A percentile compares a stretch with the other conserved stretches of the same genome.
phyloP scores from a whole-genome alignment of 2,888 invertebrate species.

The Netelia inedita region DNA sequence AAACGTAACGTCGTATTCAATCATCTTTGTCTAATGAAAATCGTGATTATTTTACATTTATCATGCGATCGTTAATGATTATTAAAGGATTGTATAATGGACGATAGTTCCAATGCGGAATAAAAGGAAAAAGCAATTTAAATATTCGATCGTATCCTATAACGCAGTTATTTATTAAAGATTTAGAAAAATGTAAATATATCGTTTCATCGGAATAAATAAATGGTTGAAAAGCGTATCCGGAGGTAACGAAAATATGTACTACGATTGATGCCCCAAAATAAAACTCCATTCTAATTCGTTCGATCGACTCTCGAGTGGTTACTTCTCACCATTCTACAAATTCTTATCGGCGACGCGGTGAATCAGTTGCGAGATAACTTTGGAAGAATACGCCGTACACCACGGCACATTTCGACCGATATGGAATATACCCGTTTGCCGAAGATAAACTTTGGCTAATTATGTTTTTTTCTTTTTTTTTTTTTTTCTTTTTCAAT shows the following conservation, averaged over 20 bases:
- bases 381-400: slow-evolving; percentile 35
- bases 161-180: slow-evolving; percentile 53
- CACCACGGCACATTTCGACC: slow-evolving; percentile 2
- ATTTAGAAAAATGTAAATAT: slow-evolving; percentile 58
- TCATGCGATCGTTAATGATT: background rate
- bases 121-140: slow-evolving; percentile 49
- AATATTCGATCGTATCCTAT: background rate
- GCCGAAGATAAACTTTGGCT: slow-evolving; percentile 17
- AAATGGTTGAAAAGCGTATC: slow-evolving; percentile 21
- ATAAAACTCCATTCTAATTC: background rate
- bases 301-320: background rate
- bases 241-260: background rate
- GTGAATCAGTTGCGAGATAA: slow-evolving; percentile 35
- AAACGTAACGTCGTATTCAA: background rate
- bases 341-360: background rate
- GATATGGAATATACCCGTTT: slow-evolving; percentile 11
- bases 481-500: slow-evolving; percentile 41
- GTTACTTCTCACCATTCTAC: background rate
- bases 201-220: slow-evolving; percentile 49
- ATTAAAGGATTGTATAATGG: background rate
- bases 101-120: slow-evolving; percentile 47
- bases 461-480: background rate
- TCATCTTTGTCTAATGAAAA: background rate
- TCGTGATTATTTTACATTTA: slow-evolving; percentile 13
- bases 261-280: background rate